These are phyloP conservation scores for Oithona nana DNA, from an alignment of 2,888 invertebrate genomes.

Conservation along the genomic window DNA sequence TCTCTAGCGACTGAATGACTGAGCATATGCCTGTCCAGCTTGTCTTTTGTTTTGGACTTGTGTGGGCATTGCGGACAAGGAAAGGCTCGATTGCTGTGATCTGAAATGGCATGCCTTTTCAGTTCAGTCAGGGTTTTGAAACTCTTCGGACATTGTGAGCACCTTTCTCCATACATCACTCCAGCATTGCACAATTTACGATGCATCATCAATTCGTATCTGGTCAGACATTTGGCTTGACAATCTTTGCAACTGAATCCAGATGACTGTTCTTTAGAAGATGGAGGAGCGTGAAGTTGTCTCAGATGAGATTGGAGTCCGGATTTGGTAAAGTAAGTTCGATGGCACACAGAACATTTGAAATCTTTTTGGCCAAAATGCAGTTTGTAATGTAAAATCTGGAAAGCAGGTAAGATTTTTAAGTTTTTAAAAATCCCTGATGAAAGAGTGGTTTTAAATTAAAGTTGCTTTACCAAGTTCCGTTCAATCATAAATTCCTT, in stretches of 20 bases:
- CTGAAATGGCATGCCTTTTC: background rate
- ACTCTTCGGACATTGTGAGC: background rate
- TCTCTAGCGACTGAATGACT: background rate
- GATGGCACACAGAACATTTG: background rate
- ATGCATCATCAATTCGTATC: background rate
- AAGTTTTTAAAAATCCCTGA: too few species aligned
- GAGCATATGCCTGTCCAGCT: constrained; percentile 1
- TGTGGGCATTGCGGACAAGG: background rate
- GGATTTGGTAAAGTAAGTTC: background rate
- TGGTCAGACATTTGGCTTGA: background rate
- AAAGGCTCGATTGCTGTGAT: background rate
- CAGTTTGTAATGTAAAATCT: constrained; percentile 5
- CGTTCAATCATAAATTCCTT: constrained; percentile 41
- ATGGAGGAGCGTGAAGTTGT: background rate
- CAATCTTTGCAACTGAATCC: background rate
- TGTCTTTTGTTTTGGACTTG: constrained; percentile 2
- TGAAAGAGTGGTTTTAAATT: background rate
- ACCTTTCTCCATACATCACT: background rate
- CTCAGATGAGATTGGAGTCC: constrained; percentile 1
- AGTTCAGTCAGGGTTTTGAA: background rate
- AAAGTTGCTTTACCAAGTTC: constrained; percentile 7
- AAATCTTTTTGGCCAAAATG: constrained; percentile 4
- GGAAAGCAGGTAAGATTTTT: too few species aligned
- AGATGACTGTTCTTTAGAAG: background rate
- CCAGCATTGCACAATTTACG: background rate